Evolutionary conservation across 1,140 invertebrate genomes (phyloP), one percentile per base, ranked within the genome.

Genomic region (Asobara japonica): DNA sequence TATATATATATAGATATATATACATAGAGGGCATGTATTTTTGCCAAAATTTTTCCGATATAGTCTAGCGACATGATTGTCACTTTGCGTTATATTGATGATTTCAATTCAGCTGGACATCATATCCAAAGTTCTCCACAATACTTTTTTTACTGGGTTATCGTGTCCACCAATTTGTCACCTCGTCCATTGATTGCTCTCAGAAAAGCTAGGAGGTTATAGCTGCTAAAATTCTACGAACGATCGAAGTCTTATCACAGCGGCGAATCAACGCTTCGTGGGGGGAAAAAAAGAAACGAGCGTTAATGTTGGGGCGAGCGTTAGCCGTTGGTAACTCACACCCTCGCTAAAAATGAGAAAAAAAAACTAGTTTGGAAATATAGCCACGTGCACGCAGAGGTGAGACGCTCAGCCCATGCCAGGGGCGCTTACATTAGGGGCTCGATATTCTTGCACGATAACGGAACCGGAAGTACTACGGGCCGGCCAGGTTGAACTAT

Each of bases 381-480:
- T 70, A 30, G n/a, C 67, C 74, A 66, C 66, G 62, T 51, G 41
- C 71, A 72, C 74, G 66, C 66, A 64, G 61, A 62, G 38, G 27
- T 10, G 22, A 45, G 33, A 3, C 10, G 33, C 64, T 41, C 13
- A 65, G 10, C 18, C 64, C 30, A 22, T 22, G 6, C 18, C 22
- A 65, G 33, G 25, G 16, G 22, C 29, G 61, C 13, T 36, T 65
- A 65, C 29, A 65, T 29, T 30, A 65, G 61, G 25, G 45, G 71
- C 65, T 69, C 64, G 41, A 69, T 69, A 69, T 72, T 61, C 65
- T 67, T 56, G 29, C 65, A 70, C 74, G 73, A 76, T 79, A 80
- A 82, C 77, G 78, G 76, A 80, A 82, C 78, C 80, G 80, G 80
- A 82, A 81, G 79, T 78, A 75, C 76, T 76, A 72, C 77, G 74